Base-by-base conservation (phyloP, 2,797 vertebrate species). In the Helarctos malayanus region DNA sequence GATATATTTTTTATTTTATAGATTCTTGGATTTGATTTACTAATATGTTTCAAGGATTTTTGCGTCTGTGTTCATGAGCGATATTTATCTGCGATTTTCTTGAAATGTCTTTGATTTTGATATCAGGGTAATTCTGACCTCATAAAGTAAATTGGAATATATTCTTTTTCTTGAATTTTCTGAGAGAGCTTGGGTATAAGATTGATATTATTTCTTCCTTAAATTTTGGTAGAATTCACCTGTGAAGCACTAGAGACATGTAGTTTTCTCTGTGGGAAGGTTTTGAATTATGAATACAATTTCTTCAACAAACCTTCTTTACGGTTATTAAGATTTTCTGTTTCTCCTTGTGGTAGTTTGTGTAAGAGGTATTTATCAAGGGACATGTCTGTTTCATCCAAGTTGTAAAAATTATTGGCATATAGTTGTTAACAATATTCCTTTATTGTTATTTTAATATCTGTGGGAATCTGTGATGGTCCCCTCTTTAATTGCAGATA, bases 221-320 rank as follows among this genome's bases (percentile, higher is more conserved):
- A 68, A 79, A 65, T 88, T 87, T 90, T 91, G 29, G 63, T 76
- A 47, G 45, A 79, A 61, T 84, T 91, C 68, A 69, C 45, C 52
- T 35, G 23, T 68, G 21, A 91, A 84, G 15, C 45, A 27, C 32
- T 52, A 52, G 21, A 7, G 16, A 49, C 25, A 10, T 23, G 7
- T n/a, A 54, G 18, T 80, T 81, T 91, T 75, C 49, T 89, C 29
- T 49, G 49, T 85, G 73, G 25, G 75, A 81, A 73, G 25, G 21
- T 76, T 96, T 96, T 68, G 88, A 80, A 91, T 93, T 85, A 56
- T 54, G n/a, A 91, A 89, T 78, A 85, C 0, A 56, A 89, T 69
- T 81, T 87, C 35, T 81, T 81, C 35, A 91, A 81, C 54, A 68
- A 65, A 84, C 15, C 14, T 75, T 73, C 71, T 52, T 13, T 63